Base-by-base conservation (phyloP, 1,140 invertebrate genomes). In the Lineus longissimus region DNA sequence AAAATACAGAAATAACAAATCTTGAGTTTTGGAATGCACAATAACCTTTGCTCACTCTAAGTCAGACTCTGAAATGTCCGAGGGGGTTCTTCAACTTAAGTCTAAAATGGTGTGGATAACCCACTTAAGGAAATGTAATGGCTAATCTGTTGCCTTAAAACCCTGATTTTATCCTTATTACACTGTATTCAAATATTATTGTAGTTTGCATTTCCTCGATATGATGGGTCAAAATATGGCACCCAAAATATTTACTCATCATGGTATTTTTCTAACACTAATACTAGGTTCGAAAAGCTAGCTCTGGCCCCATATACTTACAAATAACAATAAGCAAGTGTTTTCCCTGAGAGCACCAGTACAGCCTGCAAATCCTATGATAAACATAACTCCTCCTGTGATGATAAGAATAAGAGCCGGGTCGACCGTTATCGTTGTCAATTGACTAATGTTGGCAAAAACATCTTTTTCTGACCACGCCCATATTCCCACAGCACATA, bases 401-500 rank as follows among this genome's bases (percentile, higher is more conserved):
- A 95, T 89, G 80, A 98, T 95, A 66, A 98, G 86, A 62, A 97
- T 87, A 81, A 97, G 95, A 41, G 95, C 95, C 57, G 95, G 96
- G 86, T 98, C 95, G 55, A 98, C 82, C 6, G 93, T 90, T 61
- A 97, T 88, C 47, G 75, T 76, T 17, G 92, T 92, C n/a, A 96
- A 84, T 67, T 91, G 87, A 27, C 90, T 88, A 41, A 97, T 85
- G 82, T 96, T 97, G 75, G 89, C 92, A 77, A 97, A 95, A 65
- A 92, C 95, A 76, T 97, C 93, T 82, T 98, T 98, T 80, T 98
- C 95, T 45, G 89, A 90, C 93, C 94, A 97, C 55, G 95, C 94
- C 95, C 95, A 98, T 56, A 96, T 85, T 45, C 95, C 95, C 55
- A 97, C 87, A 6, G 91, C 91, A 74, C 94, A 84, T 63, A 97